Evolutionary conservation across 2,113 vertebrate genomes (phyloP).

Genomic region (Tylochromis polylepis): DNA sequence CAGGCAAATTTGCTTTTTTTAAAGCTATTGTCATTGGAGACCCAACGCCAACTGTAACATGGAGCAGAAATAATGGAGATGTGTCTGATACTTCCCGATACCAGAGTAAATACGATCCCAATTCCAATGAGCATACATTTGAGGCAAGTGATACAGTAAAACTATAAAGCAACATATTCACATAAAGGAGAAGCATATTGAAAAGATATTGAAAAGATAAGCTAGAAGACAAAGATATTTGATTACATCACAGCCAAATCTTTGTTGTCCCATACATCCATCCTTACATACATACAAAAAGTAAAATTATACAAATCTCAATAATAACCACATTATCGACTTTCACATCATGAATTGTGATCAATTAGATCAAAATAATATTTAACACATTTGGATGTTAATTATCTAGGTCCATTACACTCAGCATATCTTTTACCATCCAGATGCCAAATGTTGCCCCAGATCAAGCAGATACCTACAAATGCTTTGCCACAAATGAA

Average conservation of each 20-base stretch:
- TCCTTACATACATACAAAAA: not conserved
- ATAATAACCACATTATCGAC: not conserved
- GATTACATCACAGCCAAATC: not conserved
- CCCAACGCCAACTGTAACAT: slow-evolving; percentile 73
- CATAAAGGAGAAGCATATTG: not conserved
- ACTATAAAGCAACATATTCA: not conserved
- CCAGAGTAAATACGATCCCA: slow-evolving; percentile 54
- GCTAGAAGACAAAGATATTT: not conserved
- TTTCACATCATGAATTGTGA: not conserved
- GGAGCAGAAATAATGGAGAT: slow-evolving; percentile 68
- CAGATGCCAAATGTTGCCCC: slow-evolving; percentile 79
- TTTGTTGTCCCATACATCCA: not conserved
- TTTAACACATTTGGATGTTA: not conserved
- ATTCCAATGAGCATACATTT: slow-evolving; percentile 73
- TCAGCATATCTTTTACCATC: not conserved
- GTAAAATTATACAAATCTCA: not conserved
- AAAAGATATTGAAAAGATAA: not conserved
- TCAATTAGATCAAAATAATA: not conserved
- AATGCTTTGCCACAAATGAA: slow-evolving; percentile 75
- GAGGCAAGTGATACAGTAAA: slow-evolving; percentile 67
- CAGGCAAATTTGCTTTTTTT: slow-evolving; percentile 84
- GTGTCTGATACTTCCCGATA: slow-evolving; percentile 76
- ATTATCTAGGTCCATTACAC: not conserved
- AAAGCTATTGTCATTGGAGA: slow-evolving; percentile 79
- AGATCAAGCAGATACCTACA: slow-evolving; percentile 80